A percentile compares a stretch with the other conserved stretches of the same genome.
Conservation (phyloP, 2,888 invertebrate genomes). For the Melinaea menophilus region DNA sequence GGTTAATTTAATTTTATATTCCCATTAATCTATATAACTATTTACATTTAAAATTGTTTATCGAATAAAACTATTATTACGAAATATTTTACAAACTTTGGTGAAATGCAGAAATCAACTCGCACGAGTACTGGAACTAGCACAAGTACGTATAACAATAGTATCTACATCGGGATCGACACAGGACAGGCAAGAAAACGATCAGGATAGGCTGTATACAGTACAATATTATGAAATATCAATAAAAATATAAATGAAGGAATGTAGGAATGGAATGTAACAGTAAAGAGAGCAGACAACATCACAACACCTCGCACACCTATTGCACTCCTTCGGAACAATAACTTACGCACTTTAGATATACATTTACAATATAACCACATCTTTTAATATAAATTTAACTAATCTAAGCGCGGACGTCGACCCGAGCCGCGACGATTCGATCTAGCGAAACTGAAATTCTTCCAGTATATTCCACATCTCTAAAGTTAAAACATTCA, state of each 20-base stretch:
- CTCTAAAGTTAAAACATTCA: conserved; percentile 33
- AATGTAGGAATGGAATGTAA: conserved; percentile 68
- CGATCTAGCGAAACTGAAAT: conserved; percentile 48
- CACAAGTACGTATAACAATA: conserved; percentile 42
- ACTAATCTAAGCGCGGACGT: conserved; percentile 67
- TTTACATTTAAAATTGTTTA: conserved; percentile 75
- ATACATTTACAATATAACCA: conserved; percentile 77
- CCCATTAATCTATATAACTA: conserved; percentile 65
- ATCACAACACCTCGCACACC: conserved; percentile 75
- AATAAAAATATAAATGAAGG: conserved; percentile 46
- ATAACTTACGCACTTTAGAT: conserved; percentile 62
- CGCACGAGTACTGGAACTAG: conserved; percentile 47
- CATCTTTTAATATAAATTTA: conserved; percentile 75
- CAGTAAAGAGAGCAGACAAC: conserved; percentile 65
- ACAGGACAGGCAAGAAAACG: conserved; percentile 41
- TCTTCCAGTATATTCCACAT: conserved; percentile 43
- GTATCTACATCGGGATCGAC: conserved; percentile 58
- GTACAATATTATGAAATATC: conserved; percentile 40
- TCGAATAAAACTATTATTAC: conserved; percentile 73
- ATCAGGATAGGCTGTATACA: conserved; percentile 35
- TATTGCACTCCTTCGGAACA: conserved; percentile 76
- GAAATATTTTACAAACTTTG: conserved; percentile 78
- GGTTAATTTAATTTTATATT: conserved; percentile 65
- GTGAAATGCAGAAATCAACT: conserved; percentile 72
- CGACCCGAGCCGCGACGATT: conserved; percentile 26